Percentiles rank a stretch among this genome's conserved stretches.
Conservation (phyloP, 30 jellyfish, hydroid and myxozoan species). For the Cassiopea andromeda region DNA sequence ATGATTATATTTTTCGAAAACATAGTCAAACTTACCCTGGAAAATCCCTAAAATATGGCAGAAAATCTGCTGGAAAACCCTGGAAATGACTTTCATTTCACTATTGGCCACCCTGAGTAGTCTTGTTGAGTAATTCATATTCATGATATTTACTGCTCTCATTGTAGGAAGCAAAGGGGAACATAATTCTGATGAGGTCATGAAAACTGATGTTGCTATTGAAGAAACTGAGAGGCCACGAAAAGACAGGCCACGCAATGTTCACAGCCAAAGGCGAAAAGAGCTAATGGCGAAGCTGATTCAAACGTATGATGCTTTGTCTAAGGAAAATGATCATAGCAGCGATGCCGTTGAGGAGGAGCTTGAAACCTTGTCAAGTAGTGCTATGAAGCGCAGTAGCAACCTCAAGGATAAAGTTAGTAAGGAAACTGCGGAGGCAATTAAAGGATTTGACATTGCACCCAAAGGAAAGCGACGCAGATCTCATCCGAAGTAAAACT, state of each 20-base stretch:
- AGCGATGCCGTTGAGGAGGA: slow-evolving; percentile 33
- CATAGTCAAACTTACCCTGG: no score
- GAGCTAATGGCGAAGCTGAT: slow-evolving; percentile 26
- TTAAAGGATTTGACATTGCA: slow-evolving; percentile 27
- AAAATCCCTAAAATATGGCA: no score
- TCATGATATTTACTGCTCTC: not conserved
- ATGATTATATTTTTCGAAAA: no score
- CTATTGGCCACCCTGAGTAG: no score
- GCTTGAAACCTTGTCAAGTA: slow-evolving; percentile 25
- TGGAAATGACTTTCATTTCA: no score
- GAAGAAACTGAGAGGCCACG: slow-evolving; percentile 4
- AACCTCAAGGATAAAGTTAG: slow-evolving; percentile 14
- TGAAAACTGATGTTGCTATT: slow-evolving; percentile 36
- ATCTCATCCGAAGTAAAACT: slow-evolving; percentile 50
- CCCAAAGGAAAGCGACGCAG: not conserved
- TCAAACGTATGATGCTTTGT: slow-evolving; percentile 10
- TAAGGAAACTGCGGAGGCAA: slow-evolving; percentile 46
- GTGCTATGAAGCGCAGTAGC: not conserved
- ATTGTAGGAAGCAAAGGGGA: slow-evolving; percentile 11
- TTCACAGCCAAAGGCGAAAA: not conserved
- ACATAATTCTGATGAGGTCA: not conserved
- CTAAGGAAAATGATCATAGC: not conserved
- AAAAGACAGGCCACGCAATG: not conserved
- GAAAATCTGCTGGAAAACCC: no score
- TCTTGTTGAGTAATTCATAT: no score